Conservation (phyloP, 2,113 vertebrate genomes). For the Lampris incognitus region DNA sequence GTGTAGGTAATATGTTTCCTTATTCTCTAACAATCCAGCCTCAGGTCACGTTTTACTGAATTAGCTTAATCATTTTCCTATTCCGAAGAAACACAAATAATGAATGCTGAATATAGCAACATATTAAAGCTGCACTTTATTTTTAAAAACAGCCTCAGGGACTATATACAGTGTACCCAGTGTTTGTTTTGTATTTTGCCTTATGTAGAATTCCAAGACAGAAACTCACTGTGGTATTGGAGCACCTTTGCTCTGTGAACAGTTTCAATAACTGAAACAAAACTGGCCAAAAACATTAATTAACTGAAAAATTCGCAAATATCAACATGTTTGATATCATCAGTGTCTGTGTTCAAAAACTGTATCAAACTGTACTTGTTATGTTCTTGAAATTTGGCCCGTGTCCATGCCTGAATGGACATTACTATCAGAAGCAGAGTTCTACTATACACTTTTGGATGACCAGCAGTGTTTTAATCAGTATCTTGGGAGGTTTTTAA, state of each 20-base stretch:
- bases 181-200: slow-evolving; percentile 51
- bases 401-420: slow-evolving; percentile 17
- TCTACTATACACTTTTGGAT: background rate
- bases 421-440: slow-evolving; percentile 10
- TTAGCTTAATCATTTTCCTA: slow-evolving; percentile 57
- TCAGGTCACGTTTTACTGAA: slow-evolving; percentile 45
- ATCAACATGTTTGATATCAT: background rate
- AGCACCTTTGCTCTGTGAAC: background rate
- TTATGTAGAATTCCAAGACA: slow-evolving; percentile 26
- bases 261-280: background rate
- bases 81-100: slow-evolving; percentile 52
- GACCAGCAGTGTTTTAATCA: background rate
- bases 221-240: background rate
- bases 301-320: slow-evolving; percentile 5
- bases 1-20: slow-evolving; percentile 54
- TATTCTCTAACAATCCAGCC: slow-evolving; percentile 48
- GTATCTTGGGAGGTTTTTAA: slow-evolving; percentile 14
- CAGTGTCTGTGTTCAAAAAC: background rate
- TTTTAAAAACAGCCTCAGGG: slow-evolving; percentile 66
- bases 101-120: slow-evolving; percentile 57
- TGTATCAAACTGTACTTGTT: background rate
- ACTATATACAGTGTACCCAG: slow-evolving; percentile 21
- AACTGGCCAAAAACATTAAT: background rate
- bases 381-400: slow-evolving; percentile 1
- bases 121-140: slow-evolving; percentile 60